A percentile compares a stretch with the other conserved stretches of the same genome.
Evolutionary conservation across 2,113 vertebrate species (phyloP).

Genomic region (Rafetus swinhoei): DNA sequence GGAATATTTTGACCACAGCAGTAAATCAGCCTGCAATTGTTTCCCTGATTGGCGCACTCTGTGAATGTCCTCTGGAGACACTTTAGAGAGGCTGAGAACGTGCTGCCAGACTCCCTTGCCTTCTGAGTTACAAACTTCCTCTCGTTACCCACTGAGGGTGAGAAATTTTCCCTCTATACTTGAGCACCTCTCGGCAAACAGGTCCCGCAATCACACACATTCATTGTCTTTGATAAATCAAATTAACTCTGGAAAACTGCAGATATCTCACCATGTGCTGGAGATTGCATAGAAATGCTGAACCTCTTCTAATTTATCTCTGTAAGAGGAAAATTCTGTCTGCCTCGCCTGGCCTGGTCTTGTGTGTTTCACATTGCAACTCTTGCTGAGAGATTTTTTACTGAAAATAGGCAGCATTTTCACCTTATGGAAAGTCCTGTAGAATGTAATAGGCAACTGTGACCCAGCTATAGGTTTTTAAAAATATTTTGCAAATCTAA

Average conservation of each 20-base stretch:
- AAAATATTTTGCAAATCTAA: neutral
- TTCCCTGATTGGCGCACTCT: neutral
- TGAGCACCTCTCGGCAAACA: neutral
- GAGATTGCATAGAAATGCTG: neutral
- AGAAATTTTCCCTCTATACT: neutral
- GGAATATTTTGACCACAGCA: neutral
- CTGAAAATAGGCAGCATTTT: neutral
- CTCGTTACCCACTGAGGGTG: neutral
- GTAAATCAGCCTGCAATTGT: neutral
- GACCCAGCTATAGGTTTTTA: neutral
- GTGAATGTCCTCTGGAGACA: neutral
- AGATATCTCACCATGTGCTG: neutral
- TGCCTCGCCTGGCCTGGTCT: too few relatives aligned
- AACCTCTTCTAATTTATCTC: neutral
- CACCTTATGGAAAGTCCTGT: neutral
- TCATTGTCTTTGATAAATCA: fast-evolving
- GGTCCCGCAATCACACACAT: neutral
- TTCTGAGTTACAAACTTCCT: neutral
- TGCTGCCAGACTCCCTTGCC: neutral
- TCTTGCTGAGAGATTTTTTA: neutral
- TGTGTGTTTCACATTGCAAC: neutral
- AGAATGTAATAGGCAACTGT: neutral
- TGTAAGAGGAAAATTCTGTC: neutral
- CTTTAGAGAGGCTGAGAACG: neutral
- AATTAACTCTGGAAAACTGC: neutral